phyloP scores from a whole-genome alignment of 2,797 vertebrate species.

The Columba guinea region DNA sequence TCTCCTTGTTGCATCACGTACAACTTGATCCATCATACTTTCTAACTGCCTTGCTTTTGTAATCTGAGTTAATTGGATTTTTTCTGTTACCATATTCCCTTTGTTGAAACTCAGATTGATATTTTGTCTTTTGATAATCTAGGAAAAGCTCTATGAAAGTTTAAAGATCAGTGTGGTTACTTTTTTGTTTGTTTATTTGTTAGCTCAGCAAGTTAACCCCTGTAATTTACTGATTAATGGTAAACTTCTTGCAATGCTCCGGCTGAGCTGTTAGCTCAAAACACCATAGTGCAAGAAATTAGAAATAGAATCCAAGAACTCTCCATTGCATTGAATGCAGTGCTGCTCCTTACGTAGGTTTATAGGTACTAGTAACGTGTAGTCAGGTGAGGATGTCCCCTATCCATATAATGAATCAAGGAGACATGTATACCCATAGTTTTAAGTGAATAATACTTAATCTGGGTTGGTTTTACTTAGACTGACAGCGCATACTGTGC shows the following conservation, averaged over 20 bases:
- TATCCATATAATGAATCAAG: not conserved
- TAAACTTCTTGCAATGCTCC: not conserved
- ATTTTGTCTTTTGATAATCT: not conserved
- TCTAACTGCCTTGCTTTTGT: not conserved
- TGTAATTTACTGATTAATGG: not conserved
- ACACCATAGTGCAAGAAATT: not conserved
- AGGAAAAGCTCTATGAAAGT: not conserved
- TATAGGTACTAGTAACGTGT: not conserved
- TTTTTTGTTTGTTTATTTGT: not conserved
- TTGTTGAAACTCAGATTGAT: not conserved
- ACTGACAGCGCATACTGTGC: not conserved
- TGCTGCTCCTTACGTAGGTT: not conserved
- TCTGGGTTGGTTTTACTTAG: not conserved
- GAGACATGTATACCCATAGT: not conserved
- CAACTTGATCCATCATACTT: not conserved
- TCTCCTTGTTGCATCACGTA: not conserved
- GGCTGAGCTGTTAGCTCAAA: not conserved
- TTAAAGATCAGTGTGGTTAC: not conserved
- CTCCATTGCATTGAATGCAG: not conserved
- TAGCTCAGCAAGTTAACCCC: not conserved
- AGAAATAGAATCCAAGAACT: not conserved
- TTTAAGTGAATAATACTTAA: not conserved
- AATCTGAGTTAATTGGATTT: not conserved
- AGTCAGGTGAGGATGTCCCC: not conserved
- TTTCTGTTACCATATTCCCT: not conserved